phyloP scores from a whole-genome alignment of 2,113 vertebrate genomes.

The Bos javanicus region DNA sequence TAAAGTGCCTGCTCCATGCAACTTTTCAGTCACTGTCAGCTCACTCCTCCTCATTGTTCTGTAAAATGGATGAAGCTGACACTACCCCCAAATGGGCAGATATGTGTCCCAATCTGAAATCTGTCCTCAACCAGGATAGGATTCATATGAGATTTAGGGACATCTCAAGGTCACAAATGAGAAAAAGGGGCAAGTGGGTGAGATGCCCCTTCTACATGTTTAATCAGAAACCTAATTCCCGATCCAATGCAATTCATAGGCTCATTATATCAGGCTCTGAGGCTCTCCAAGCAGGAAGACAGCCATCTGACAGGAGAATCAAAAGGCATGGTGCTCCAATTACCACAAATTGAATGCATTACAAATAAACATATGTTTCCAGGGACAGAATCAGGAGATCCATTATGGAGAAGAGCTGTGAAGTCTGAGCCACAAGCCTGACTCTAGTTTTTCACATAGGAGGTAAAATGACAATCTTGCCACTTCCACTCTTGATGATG shows the following conservation, averaged over 20 bases:
- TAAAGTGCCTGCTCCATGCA: not conserved
- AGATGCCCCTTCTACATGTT: not conserved
- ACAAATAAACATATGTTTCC: slow-evolving; percentile 42
- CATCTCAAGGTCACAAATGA: slow-evolving; percentile 4
- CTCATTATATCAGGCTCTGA: not conserved
- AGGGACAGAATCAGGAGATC: not conserved
- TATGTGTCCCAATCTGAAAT: not conserved
- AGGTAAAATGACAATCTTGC: slow-evolving; percentile 47
- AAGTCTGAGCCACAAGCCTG: not conserved
- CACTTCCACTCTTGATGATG: not conserved
- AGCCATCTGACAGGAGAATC: not conserved
- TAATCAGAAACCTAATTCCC: slow-evolving; percentile 19
- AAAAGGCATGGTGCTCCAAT: slow-evolving; percentile 14
- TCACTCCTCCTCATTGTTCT: not conserved
- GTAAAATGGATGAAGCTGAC: not conserved
- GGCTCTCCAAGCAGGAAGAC: not conserved
- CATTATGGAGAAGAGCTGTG: not conserved
- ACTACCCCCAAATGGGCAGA: not conserved
- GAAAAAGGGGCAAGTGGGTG: not conserved
- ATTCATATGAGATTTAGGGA: not conserved
- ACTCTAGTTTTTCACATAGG: slow-evolving; percentile 37
- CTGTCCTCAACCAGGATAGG: not conserved
- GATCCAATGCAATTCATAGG: slow-evolving; percentile 15
- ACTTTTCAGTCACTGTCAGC: not conserved
- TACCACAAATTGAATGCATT: slow-evolving; percentile 26